These are phyloP conservation scores for Rhincodon typus DNA, from an alignment of 2,797 vertebrate species.

Conservation along the genomic window DNA sequence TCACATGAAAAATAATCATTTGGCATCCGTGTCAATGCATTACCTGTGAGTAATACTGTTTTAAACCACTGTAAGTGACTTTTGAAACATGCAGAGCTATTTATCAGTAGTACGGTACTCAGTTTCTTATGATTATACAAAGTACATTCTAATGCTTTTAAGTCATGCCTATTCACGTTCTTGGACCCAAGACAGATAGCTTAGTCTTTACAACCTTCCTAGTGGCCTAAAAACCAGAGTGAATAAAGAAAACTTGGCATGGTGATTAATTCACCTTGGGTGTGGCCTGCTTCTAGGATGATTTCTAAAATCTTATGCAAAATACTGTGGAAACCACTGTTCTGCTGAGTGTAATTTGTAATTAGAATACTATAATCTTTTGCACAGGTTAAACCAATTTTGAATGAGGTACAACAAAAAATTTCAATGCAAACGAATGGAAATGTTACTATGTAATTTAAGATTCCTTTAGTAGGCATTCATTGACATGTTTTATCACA, in stretches of 20 bases:
- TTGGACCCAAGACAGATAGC: neutral
- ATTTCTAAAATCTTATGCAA: neutral
- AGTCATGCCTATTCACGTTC: neutral
- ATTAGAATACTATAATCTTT: neutral
- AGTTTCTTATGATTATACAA: neutral
- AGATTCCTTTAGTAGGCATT: neutral
- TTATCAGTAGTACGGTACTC: neutral
- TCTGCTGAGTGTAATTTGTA: neutral
- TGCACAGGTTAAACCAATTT: neutral
- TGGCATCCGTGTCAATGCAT: neutral
- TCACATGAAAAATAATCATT: neutral
- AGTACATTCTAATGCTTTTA: neutral
- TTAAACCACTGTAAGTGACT: neutral
- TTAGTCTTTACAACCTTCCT: neutral
- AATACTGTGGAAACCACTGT: neutral
- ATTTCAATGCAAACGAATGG: neutral
- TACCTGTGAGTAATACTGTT: neutral
- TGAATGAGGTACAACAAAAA: neutral
- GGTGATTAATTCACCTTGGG: no score
- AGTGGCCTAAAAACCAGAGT: neutral
- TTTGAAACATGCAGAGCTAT: neutral
- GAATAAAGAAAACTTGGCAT: neutral
- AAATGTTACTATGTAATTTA: neutral
- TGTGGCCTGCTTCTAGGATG: neutral
- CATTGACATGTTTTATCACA: neutral